Evolutionary conservation across 2,888 invertebrate genomes (phyloP).

Genomic region (Hemaris fuciformis): DNA sequence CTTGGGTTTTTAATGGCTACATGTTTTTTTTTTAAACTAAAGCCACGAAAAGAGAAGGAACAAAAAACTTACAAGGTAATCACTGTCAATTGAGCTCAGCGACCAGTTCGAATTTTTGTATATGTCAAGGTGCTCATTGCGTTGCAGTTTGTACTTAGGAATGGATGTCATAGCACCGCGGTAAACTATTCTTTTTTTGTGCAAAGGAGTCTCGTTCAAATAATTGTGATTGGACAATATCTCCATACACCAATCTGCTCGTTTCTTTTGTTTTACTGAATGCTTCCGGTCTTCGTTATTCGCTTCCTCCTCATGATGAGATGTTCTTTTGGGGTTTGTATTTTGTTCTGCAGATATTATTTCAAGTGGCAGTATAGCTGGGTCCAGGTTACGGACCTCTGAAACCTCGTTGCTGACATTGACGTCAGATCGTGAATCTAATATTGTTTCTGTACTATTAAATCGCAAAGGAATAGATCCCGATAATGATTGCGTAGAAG

Average conservation of each 20-base stretch:
- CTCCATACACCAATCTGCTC: slow-evolving; percentile 67
- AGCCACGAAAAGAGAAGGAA: neutral
- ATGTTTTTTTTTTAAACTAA: too few species aligned
- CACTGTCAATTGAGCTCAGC: slow-evolving; percentile 79
- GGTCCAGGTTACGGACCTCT: slow-evolving; percentile 33
- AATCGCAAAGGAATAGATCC: slow-evolving; percentile 77
- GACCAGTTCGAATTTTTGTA: slow-evolving; percentile 84
- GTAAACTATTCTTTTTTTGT: slow-evolving; percentile 91
- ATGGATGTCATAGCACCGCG: slow-evolving; percentile 92
- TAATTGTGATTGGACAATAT: slow-evolving; percentile 84
- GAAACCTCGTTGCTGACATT: slow-evolving; percentile 62
- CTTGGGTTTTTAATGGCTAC: too few species aligned
- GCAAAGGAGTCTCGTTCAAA: slow-evolving; percentile 85
- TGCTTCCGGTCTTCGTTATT: slow-evolving; percentile 24
- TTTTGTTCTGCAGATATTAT: slow-evolving; percentile 41
- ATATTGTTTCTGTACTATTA: slow-evolving; percentile 63
- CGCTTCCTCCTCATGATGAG: slow-evolving; percentile 35
- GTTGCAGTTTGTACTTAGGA: slow-evolving; percentile 87
- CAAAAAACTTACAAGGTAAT: slow-evolving; percentile 84
- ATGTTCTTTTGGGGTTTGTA: slow-evolving; percentile 14
- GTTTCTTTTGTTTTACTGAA: neutral
- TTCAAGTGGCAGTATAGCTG: slow-evolving; percentile 56
- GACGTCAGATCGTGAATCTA: slow-evolving; percentile 77
- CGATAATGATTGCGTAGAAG: slow-evolving; percentile 68
- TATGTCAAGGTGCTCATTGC: slow-evolving; percentile 95